These are phyloP conservation scores for Macrostomum cliftonense DNA, from an alignment of 2,888 invertebrate species.

Conservation along the genomic window DNA sequence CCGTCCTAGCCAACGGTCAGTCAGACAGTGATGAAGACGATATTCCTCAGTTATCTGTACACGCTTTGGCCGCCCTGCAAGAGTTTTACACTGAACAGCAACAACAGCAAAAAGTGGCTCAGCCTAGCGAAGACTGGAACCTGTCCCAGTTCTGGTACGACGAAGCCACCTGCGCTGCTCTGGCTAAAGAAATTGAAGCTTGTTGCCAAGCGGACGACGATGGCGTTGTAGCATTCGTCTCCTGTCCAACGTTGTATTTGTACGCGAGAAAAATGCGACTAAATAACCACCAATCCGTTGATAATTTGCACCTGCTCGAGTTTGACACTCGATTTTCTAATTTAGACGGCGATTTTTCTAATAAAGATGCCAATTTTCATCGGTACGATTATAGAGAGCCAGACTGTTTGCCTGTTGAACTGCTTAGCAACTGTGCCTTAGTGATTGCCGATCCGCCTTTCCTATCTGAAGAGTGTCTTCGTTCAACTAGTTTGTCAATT, in stretches of 20 bases:
- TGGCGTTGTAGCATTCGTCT: conserved; percentile 55
- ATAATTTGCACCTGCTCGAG: conserved; percentile 45
- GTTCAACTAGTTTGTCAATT: conserved; percentile 60
- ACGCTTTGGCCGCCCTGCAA: conserved; percentile 22
- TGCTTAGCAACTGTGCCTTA: conserved; percentile 50
- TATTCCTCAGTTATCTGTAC: conserved; percentile 14
- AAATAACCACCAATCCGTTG: conserved; percentile 16
- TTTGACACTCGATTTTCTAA: conserved; percentile 63
- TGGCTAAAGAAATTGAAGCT: conserved; percentile 51
- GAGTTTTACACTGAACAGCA: conserved; percentile 21
- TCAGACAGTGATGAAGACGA: conserved; percentile 14
- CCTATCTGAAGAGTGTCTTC: conserved; percentile 70
- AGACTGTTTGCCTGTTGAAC: conserved; percentile 47
- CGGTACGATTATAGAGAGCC: conserved; percentile 72
- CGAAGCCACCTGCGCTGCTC: conserved; percentile 51
- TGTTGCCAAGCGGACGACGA: not conserved
- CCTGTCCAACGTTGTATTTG: conserved; percentile 66
- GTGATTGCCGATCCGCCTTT: conserved; percentile 87
- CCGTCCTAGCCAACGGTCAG: too few species aligned
- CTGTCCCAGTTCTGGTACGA: conserved; percentile 94
- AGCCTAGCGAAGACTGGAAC: conserved; percentile 24
- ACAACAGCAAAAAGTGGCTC: conserved; percentile 11
- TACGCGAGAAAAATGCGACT: conserved; percentile 21
- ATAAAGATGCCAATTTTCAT: conserved; percentile 57
- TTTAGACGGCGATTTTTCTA: too few species aligned